phyloP scores from a whole-genome alignment of 2,888 invertebrate genomes.

The Rhagonycha lutea region DNA sequence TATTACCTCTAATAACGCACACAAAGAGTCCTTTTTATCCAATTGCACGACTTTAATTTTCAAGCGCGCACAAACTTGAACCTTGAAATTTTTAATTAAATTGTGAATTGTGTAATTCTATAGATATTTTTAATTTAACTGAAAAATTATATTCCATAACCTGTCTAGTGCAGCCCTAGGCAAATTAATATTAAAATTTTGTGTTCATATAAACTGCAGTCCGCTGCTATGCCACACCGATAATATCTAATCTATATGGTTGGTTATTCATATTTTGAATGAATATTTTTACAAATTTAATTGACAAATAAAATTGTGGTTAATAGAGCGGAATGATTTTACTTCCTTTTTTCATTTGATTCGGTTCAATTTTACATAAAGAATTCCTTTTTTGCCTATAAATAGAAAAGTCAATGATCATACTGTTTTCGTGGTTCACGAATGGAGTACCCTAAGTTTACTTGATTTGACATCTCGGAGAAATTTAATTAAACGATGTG shows the following conservation, averaged over 20 bases:
- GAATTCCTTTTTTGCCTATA: neutral
- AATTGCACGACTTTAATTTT: conserved; percentile 4
- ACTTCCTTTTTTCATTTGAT: neutral
- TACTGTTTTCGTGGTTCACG: neutral
- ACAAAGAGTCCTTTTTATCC: neutral
- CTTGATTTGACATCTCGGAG: neutral
- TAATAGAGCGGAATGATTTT: neutral
- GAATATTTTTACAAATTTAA: neutral
- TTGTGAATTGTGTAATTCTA: conserved; percentile 5
- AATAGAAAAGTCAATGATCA: neutral
- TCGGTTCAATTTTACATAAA: neutral
- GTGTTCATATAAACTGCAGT: neutral
- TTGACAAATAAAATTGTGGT: neutral
- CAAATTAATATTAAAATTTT: neutral
- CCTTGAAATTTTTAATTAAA: conserved; percentile 13
- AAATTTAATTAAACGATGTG: neutral
- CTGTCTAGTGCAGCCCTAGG: neutral
- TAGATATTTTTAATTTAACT: neutral
- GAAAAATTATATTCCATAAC: neutral
- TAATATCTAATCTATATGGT: neutral
- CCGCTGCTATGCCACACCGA: neutral
- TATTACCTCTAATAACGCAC: neutral
- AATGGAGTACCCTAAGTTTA: neutral
- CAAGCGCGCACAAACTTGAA: neutral
- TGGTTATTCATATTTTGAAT: neutral